Conservation (phyloP, 1,140 invertebrate genomes). For the Drosophila jambulina region DNA sequence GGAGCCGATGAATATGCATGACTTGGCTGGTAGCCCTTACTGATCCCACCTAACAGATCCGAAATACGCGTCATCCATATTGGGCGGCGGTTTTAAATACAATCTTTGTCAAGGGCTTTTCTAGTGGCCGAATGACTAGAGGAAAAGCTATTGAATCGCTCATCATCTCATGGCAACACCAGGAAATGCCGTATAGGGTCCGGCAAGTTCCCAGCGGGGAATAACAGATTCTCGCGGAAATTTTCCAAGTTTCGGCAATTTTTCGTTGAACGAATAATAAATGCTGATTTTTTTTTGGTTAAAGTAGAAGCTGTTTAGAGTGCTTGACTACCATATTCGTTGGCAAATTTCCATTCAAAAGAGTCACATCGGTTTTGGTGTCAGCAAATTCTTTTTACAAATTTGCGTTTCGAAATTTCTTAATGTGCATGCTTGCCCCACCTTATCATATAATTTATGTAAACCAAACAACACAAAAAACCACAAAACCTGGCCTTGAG, state of each 20-base stretch:
- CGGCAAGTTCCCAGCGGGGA: not conserved
- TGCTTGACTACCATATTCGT: not conserved
- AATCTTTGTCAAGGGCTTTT: slow-evolving; percentile 34
- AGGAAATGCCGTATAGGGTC: slow-evolving; percentile 21
- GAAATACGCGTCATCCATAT: slow-evolving; percentile 46
- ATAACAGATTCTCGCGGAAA: not conserved
- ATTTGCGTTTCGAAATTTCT: slow-evolving; percentile 4
- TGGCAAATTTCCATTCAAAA: slow-evolving; percentile 3
- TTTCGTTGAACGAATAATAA: slow-evolving; percentile 1
- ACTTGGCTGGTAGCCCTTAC: slow-evolving; percentile 21
- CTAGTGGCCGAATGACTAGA: slow-evolving; percentile 24
- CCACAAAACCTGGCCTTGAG: slow-evolving; percentile 24
- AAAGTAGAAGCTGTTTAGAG: not conserved
- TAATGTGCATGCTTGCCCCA: slow-evolving; percentile 22
- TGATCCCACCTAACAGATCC: slow-evolving; percentile 43
- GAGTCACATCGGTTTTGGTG: slow-evolving; percentile 1
- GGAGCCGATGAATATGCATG: slow-evolving; percentile 47
- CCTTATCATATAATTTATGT: slow-evolving; percentile 26
- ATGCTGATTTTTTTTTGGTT: not conserved
- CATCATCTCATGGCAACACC: not conserved
- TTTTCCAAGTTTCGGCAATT: slow-evolving; percentile 3
- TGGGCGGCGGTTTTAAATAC: slow-evolving; percentile 24
- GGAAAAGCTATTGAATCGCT: slow-evolving; percentile 13
- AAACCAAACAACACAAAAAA: slow-evolving; percentile 4
- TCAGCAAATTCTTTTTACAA: slow-evolving; percentile 14